Conservation (phyloP, 2,113 vertebrate genomes). For the Cololabis saira region DNA sequence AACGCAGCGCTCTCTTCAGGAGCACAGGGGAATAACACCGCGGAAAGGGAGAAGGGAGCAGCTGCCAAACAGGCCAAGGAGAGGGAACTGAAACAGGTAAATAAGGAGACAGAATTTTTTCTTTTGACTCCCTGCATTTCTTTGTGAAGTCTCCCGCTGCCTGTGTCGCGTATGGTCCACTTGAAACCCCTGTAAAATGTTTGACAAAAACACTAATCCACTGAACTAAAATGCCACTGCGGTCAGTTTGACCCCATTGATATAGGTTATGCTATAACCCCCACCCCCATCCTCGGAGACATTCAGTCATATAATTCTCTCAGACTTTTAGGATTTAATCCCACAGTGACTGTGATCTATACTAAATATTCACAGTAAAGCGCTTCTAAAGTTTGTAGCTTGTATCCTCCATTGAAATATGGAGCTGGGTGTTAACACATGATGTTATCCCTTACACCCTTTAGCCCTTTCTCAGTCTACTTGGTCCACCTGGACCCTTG, state of each 20-base stretch:
- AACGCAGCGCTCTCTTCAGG: conserved; percentile 44
- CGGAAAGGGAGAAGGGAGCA: conserved; percentile 69
- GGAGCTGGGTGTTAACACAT: conserved; percentile 71
- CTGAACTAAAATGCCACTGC: conserved; percentile 4
- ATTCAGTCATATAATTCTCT: conserved; percentile 12
- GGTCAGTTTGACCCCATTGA: conserved; percentile 15
- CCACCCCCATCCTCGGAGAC: background rate
- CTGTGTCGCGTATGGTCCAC: background rate
- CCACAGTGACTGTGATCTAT: conserved; percentile 19
- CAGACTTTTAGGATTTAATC: conserved; percentile 13
- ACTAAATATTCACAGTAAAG: conserved; percentile 18
- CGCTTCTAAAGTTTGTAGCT: conserved; percentile 13
- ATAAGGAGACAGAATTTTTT: background rate
- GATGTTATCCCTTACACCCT: conserved; percentile 78
- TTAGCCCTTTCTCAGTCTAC: conserved; percentile 77
- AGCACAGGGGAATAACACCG: conserved; percentile 39
- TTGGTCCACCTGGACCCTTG: conserved; percentile 69
- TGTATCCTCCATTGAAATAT: conserved; percentile 58
- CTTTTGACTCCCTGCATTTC: too few species aligned
- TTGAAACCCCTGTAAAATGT: conserved; percentile 6
- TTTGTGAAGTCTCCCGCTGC: conserved; percentile 4
- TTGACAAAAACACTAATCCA: background rate
- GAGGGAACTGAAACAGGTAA: conserved; percentile 79
- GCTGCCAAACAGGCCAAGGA: conserved; percentile 58
- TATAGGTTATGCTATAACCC: conserved; percentile 25